Evolutionary conservation across 2,888 invertebrate species (phyloP).

Genomic region (Teinopalpus imperialis): DNA sequence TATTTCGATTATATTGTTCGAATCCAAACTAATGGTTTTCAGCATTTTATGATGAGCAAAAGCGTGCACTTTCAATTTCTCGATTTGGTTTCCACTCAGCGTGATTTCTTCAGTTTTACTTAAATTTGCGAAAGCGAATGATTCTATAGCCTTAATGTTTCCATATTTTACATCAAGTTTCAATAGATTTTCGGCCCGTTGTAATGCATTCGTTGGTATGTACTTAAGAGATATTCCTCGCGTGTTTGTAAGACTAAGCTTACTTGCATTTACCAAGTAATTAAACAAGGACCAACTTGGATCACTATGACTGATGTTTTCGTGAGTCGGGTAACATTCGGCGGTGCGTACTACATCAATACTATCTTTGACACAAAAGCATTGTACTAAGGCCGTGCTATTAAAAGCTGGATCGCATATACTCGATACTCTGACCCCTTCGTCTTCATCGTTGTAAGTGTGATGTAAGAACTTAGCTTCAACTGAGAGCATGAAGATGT

Average conservation of each 20-base stretch:
- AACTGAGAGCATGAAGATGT: constrained; percentile 44
- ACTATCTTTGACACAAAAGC: constrained; percentile 53
- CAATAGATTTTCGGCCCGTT: constrained; percentile 78
- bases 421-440: constrained; percentile 41
- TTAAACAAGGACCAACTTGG: constrained; percentile 85
- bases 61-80: constrained; percentile 82
- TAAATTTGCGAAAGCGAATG: constrained; percentile 88
- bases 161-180: constrained; percentile 86
- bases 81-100: constrained; percentile 85
- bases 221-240: constrained; percentile 84
- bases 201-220: constrained; percentile 85
- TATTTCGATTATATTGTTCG: constrained; percentile 87
- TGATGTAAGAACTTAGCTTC: constrained; percentile 49
- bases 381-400: constrained; percentile 57
- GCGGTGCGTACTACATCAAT: constrained; percentile 79
- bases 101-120: constrained; percentile 84
- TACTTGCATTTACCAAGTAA: constrained; percentile 82
- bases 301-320: constrained; percentile 81
- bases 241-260: constrained; percentile 85
- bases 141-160: constrained; percentile 83
- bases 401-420: constrained; percentile 59
- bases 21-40: constrained; percentile 84
- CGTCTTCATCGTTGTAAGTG: constrained; percentile 43
- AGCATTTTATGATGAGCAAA: constrained; percentile 86
- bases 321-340: constrained; percentile 86